Evolutionary conservation across 2,797 vertebrate genomes (phyloP).

Genomic region (Dicrostonyx torquatus): DNA sequence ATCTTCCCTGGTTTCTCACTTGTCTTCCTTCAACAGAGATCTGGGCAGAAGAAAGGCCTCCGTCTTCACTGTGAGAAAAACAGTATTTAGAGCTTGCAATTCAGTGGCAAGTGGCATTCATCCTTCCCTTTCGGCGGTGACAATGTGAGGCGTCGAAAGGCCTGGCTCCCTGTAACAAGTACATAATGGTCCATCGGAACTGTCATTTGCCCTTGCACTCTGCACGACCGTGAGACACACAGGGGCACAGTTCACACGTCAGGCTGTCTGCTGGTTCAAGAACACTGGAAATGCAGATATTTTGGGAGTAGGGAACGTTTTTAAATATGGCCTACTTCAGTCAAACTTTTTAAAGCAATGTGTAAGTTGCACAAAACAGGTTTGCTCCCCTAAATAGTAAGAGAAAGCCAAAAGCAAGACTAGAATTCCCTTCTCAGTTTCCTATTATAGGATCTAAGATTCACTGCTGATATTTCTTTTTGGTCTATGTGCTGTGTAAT

Average conservation of each 20-base stretch:
- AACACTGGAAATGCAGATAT: neutral
- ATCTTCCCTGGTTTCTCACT: neutral
- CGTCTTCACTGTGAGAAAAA: neutral
- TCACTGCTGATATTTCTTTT: neutral
- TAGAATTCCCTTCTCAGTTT: neutral
- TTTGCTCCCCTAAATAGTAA: neutral
- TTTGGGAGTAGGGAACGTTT: neutral
- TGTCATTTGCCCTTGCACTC: too few relatives aligned
- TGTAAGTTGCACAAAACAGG: neutral
- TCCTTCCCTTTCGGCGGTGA: neutral
- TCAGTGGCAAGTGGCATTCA: neutral
- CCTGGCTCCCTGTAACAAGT: neutral
- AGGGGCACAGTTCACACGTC: neutral
- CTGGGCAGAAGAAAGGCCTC: neutral
- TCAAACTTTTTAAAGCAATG: neutral
- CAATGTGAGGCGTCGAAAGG: neutral
- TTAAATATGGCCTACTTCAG: neutral
- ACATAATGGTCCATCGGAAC: neutral
- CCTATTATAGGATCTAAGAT: neutral
- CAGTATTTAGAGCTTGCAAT: neutral
- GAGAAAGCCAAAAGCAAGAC: neutral
- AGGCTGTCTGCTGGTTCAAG: neutral
- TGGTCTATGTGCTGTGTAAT: neutral
- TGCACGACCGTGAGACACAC: neutral
- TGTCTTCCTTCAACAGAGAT: neutral